Evolutionary conservation across 1,140 invertebrate species (phyloP).

Genomic region (Glossosoma conforme): DNA sequence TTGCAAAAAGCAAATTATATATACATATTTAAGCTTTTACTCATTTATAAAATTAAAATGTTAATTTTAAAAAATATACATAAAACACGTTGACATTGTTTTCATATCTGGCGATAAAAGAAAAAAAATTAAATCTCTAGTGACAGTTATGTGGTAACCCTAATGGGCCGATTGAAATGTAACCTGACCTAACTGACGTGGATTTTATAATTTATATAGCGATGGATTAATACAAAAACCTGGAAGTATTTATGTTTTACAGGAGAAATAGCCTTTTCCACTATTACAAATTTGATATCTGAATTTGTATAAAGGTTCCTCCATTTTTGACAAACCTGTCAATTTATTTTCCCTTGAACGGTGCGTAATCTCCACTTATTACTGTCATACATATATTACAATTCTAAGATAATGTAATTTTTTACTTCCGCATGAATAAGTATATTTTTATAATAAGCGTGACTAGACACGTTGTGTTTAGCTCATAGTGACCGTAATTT

Average conservation of each 20-base stretch:
- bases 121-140: not conserved
- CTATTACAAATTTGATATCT: slow-evolving; percentile 3
- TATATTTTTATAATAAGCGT: too few species aligned
- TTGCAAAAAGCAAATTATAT: too few species aligned
- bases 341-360: slow-evolving; percentile 9
- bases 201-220: slow-evolving; percentile 15
- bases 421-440: too few species aligned
- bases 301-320: slow-evolving; percentile 1
- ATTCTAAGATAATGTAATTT: too few species aligned
- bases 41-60: too few species aligned
- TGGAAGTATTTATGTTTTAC: slow-evolving; percentile 3
- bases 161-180: slow-evolving; percentile 17
- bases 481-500: too few species aligned
- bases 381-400: too few species aligned
- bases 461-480: too few species aligned
- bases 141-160: slow-evolving; percentile 13
- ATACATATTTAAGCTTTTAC: too few species aligned
- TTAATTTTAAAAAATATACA: slow-evolving; percentile 2
- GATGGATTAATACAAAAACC: slow-evolving; percentile 7
- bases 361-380: slow-evolving; percentile 16
- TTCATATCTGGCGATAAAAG: not conserved
- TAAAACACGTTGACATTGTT: not conserved
- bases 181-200: slow-evolving; percentile 25
- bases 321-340: slow-evolving; percentile 9
- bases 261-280: slow-evolving; percentile 2